Base-by-base conservation (phyloP, 2,888 invertebrate species). In the Rotaria socialis region DNA sequence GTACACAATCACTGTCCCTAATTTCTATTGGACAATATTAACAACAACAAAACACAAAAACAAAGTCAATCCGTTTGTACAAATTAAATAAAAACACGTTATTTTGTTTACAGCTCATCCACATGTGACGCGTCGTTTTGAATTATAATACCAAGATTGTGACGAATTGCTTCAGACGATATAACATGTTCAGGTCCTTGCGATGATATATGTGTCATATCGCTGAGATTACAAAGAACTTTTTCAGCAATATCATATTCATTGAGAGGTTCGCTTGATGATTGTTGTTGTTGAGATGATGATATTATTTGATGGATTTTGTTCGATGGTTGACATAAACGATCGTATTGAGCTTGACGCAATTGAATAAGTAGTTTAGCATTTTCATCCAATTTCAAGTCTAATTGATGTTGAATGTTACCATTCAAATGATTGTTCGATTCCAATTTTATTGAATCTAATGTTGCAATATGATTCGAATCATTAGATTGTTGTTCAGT, bases 241-340 rank as follows among this genome's bases (percentile, higher is more conserved):
- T 80, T 80, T 47, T 80, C 47, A n/a, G 80, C 80, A 47, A 80
- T n/a, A n/a, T 80, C 47, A 80, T 80, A 80, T 80, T 80, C 80
- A 80, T 80, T 80, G 5, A 27, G 0, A 41, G 67, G 35, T 41
- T 67, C 67, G 10, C 1, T 67, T 67, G 35, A 6, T 41, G 35
- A 6, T 41, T 67, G 67, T 19, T 67, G 67, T 47, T 43, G 47
- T 80, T 80, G 80, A 24, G 41, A 41, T 10, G 80, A 80, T 19
- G 41, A 41, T 0, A 47, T 47, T 8, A 47, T 47, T 11, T 47
- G 47, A 80, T 80, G 80, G 8, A 47, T 47, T 47, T 43, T 47
- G n/a, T 80, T 80, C 7, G 47, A 7, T 24, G 80, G 47, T 47
- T 80, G 80, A 47, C 24, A n/a, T 47, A 80, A 80, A 80, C 80